Evolutionary conservation across 2,888 invertebrate genomes (phyloP).

Genomic region (Drosophila imparisetae): DNA sequence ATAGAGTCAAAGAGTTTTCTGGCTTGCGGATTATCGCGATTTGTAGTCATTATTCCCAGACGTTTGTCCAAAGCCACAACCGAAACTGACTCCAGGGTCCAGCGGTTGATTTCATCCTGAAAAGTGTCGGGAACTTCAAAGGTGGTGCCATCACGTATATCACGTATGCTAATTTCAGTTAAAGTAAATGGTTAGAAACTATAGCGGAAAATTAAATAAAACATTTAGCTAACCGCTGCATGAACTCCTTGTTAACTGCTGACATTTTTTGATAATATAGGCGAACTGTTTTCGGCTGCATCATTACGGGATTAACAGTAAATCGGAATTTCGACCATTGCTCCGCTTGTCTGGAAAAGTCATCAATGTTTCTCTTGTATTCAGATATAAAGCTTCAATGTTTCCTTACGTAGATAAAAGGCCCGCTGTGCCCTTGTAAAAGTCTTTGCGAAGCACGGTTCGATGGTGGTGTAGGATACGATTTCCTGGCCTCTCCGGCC

Average conservation of each 20-base stretch:
- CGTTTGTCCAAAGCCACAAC: constrained; percentile 84
- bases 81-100: constrained; percentile 87
- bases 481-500: constrained; percentile 84
- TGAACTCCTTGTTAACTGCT: constrained; percentile 84
- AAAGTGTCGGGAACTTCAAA: constrained; percentile 85
- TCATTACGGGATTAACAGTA: constrained; percentile 87
- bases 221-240: constrained; percentile 51
- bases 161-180: constrained; percentile 45
- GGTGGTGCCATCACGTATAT: constrained; percentile 67
- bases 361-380: not conserved
- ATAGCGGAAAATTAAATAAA: fast-evolving
- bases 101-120: constrained; percentile 86
- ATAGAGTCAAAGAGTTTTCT: constrained; percentile 58
- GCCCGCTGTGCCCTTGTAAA: constrained; percentile 67
- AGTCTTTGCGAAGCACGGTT: constrained; percentile 57
- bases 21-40: constrained; percentile 57
- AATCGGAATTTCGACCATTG: constrained; percentile 88
- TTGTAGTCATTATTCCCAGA: constrained; percentile 69
- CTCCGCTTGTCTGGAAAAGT: constrained; percentile 78
- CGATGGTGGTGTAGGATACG: constrained; percentile 84
- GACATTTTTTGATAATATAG: constrained; percentile 85
- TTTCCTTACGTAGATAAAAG: constrained; percentile 65
- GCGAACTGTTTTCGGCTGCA: constrained; percentile 87
- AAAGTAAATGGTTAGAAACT: not conserved
- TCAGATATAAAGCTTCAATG: not conserved